phyloP scores from a whole-genome alignment of 2,797 vertebrate genomes.

The Xenentodon cancila region DNA sequence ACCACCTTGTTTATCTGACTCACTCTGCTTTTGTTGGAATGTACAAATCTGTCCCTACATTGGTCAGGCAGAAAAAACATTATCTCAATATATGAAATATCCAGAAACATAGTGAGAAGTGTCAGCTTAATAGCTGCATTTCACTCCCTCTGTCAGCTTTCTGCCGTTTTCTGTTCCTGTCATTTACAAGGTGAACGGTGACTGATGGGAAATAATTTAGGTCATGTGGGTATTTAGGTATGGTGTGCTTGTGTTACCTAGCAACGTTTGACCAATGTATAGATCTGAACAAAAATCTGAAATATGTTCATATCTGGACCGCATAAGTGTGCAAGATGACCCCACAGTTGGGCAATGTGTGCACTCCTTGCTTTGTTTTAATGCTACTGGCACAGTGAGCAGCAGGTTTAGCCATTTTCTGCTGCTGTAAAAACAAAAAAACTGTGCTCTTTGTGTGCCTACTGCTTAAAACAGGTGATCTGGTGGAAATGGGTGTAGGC shows the following conservation, averaged over 20 bases:
- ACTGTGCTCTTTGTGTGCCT: background rate
- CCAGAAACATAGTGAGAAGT: background rate
- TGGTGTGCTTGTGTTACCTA: conserved; percentile 24
- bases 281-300: conserved; percentile 40
- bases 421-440: conserved; percentile 11
- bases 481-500: conserved; percentile 5
- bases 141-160: background rate
- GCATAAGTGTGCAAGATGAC: conserved; percentile 21
- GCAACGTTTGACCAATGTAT: conserved; percentile 42
- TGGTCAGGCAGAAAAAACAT: conserved; percentile 5
- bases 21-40: background rate
- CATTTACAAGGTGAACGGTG: conserved; percentile 31
- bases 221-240: conserved; percentile 17
- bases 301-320: conserved; percentile 30
- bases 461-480: background rate
- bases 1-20: background rate
- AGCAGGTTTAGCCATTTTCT: conserved; percentile 52
- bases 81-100: background rate
- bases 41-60: background rate
- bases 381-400: conserved; percentile 27
- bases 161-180: background rate
- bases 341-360: conserved; percentile 8
- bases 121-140: conserved; percentile 14
- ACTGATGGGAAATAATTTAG: conserved; percentile 43
- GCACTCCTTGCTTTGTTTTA: background rate